Conservation (phyloP, 1,140 invertebrate species). For the Bombyx mori region DNA sequence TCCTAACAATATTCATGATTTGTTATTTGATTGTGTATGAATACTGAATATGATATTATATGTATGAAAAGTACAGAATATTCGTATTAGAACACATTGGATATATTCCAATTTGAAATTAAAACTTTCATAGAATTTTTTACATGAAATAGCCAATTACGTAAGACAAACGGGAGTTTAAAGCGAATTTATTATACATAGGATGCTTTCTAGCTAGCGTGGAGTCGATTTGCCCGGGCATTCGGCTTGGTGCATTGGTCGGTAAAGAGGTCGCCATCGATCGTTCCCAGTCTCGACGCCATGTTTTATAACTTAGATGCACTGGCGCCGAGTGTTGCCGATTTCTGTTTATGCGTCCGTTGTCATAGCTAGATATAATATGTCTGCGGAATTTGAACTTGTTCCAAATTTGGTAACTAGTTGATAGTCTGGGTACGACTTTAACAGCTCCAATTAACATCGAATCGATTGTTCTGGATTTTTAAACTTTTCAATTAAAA, state of each 20-base stretch:
- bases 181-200: neutral
- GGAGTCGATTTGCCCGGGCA: constrained; percentile 41
- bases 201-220: neutral
- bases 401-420: constrained; percentile 12
- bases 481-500: too few species aligned
- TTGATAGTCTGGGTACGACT: neutral
- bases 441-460: constrained; percentile 6
- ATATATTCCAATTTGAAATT: neutral
- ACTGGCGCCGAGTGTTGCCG: constrained; percentile 35
- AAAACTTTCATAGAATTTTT: too few species aligned
- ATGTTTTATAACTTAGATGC: constrained; percentile 41
- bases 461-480: too few species aligned
- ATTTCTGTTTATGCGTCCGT: constrained; percentile 25
- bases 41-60: too few species aligned
- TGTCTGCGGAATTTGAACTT: constrained; percentile 13
- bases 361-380: constrained; percentile 7
- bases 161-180: neutral
- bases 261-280: constrained; percentile 63
- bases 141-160: too few species aligned
- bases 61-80: neutral
- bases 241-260: constrained; percentile 58
- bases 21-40: too few species aligned
- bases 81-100: neutral
- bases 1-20: too few species aligned
- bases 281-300: constrained; percentile 30